These are phyloP conservation scores for Pseudochromis fuscus DNA, from an alignment of 2,797 vertebrate genomes.

Conservation along the genomic window DNA sequence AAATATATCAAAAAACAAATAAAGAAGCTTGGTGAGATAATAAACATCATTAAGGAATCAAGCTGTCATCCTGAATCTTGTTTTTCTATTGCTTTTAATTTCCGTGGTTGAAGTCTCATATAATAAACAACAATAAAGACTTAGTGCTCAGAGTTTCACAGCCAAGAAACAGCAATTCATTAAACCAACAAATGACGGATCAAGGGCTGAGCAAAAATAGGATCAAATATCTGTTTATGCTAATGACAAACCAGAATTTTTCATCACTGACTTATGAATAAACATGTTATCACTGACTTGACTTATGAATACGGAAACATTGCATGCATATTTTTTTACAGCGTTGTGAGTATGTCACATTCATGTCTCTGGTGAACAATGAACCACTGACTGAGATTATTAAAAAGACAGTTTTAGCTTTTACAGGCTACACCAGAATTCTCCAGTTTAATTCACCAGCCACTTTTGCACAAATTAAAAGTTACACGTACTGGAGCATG, in stretches of 20 bases:
- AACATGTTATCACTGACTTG: conserved; percentile 46
- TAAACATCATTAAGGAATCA: conserved; percentile 16
- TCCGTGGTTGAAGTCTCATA: conserved; percentile 7
- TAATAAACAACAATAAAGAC: conserved; percentile 1
- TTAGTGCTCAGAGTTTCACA: not conserved
- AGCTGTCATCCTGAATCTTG: not conserved
- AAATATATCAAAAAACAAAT: conserved; percentile 1
- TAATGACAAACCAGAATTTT: conserved; percentile 30
- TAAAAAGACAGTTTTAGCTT: conserved; percentile 32
- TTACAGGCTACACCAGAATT: conserved; percentile 31
- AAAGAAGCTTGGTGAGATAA: not conserved
- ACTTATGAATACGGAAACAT: conserved; percentile 33
- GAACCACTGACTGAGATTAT: conserved; percentile 36
- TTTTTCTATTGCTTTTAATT: not conserved
- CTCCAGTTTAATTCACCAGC: conserved; percentile 51
- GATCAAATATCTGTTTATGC: not conserved
- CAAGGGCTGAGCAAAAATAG: not conserved
- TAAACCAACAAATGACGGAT: conserved; percentile 1
- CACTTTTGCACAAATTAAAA: conserved; percentile 51
- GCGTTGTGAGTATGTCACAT: conserved; percentile 13
- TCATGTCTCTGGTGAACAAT: conserved; percentile 42
- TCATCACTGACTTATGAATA: conserved; percentile 32
- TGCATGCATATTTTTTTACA: conserved; percentile 41
- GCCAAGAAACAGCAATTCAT: not conserved
- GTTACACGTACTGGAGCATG: conserved; percentile 32